These are phyloP conservation scores for Onthophagus sagittarius DNA, from an alignment of 2,888 invertebrate genomes.

Conservation along the genomic window DNA sequence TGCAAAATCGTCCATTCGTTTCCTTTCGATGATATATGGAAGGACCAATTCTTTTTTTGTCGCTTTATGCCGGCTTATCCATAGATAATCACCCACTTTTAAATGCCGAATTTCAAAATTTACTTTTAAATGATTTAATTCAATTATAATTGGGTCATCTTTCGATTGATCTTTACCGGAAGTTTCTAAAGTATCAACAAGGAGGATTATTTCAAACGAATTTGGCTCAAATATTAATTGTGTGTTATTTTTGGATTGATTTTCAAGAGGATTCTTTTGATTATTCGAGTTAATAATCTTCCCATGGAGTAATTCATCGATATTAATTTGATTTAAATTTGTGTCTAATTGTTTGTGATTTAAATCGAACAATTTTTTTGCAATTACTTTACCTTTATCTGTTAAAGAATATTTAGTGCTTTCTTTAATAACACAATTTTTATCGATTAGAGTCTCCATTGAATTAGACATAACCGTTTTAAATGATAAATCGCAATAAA, in stretches of 20 bases:
- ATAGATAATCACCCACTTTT: constrained; percentile 88
- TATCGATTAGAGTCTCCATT: constrained; percentile 59
- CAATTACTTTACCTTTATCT: constrained; percentile 53
- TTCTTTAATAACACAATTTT: constrained; percentile 55
- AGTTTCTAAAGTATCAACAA: constrained; percentile 84
- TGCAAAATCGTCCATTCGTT: constrained; percentile 91
- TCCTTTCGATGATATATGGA: constrained; percentile 90
- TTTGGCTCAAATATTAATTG: constrained; percentile 49
- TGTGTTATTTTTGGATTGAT: neutral
- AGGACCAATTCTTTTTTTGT: constrained; percentile 71
- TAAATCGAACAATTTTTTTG: constrained; percentile 39
- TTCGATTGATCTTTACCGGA: constrained; percentile 56
- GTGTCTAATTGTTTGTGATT: no score
- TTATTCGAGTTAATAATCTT: neutral
- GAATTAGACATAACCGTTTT: constrained; percentile 57
- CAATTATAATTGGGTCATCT: constrained; percentile 59
- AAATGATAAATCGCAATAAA: constrained; percentile 60
- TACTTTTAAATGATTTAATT: constrained; percentile 63
- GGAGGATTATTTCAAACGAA: constrained; percentile 68
- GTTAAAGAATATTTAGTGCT: constrained; percentile 58
- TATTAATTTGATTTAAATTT: neutral
- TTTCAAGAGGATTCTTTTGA: neutral
- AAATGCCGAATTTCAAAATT: constrained; percentile 75
- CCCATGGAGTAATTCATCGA: neutral
- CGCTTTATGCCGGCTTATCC: constrained; percentile 64